Percentiles rank a stretch among this genome's conserved stretches.
Evolutionary conservation across 1,140 invertebrate genomes (phyloP).

Genomic region (Drosophila serrata): DNA sequence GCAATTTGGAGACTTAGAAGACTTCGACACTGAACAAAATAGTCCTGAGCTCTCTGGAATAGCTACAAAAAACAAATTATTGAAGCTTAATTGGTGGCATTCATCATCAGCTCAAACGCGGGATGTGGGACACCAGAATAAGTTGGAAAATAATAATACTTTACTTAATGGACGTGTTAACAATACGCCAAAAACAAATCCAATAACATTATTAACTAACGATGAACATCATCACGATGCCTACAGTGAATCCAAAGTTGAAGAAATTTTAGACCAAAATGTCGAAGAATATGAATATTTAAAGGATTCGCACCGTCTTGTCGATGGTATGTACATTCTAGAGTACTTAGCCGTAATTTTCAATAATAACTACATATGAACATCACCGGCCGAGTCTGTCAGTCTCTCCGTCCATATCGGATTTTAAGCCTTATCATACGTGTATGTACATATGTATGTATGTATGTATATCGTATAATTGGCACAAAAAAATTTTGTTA

Average conservation of each 20-base stretch:
- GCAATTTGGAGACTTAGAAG: not conserved
- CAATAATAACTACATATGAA: no score
- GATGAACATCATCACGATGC: not conserved
- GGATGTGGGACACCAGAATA: conserved; percentile 14
- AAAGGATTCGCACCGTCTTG: conserved; percentile 67
- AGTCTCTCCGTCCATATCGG: no score
- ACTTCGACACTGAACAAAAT: conserved; percentile 9
- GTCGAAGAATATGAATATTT: conserved; percentile 25
- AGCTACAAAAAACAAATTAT: conserved; percentile 66
- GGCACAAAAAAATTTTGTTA: no score
- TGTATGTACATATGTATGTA: no score
- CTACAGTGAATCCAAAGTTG: not conserved
- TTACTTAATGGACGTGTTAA: conserved; percentile 25
- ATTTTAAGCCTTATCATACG: no score
- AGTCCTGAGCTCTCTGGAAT: conserved; percentile 45
- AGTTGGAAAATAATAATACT: conserved; percentile 58
- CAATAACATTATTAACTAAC: conserved; percentile 1
- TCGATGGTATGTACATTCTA: conserved; percentile 64
- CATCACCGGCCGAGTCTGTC: no score
- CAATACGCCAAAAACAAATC: conserved; percentile 32
- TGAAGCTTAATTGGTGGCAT: conserved; percentile 79
- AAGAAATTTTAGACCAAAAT: conserved; percentile 8
- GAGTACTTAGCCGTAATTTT: no score
- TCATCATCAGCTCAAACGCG: conserved; percentile 48
- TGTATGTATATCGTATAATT: no score